Evolutionary conservation across 2,888 invertebrate species (phyloP).

Genomic region (Noctua comes): DNA sequence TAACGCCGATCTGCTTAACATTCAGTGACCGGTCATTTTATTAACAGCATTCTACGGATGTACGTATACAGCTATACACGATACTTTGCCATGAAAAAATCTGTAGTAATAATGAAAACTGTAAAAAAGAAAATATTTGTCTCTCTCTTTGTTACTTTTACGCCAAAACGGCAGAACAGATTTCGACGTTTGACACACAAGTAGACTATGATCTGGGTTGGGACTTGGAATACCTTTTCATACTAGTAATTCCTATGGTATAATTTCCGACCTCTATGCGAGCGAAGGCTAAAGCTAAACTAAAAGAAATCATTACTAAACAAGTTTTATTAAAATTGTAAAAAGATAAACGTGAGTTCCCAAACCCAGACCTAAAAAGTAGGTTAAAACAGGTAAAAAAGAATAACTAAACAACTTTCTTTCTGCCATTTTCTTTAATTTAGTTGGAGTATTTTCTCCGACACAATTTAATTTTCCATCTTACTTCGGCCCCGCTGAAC

Average conservation of each 20-base stretch:
- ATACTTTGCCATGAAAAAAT: not conserved
- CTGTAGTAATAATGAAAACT: not conserved
- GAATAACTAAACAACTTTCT: slow-evolving; percentile 21
- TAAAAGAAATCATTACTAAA: not conserved
- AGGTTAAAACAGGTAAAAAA: slow-evolving; percentile 9
- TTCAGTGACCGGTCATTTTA: slow-evolving; percentile 46
- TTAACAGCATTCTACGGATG: slow-evolving; percentile 2
- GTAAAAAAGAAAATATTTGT: not conserved
- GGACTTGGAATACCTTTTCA: not conserved
- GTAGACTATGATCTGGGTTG: not conserved
- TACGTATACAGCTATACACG: too few species aligned
- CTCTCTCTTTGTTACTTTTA: not conserved
- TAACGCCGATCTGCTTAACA: slow-evolving; percentile 56
- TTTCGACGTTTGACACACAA: not conserved
- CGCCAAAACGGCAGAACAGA: not conserved
- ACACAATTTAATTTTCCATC: slow-evolving; percentile 39
- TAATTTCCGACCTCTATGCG: not conserved
- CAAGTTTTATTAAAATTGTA: not conserved
- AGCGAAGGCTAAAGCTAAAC: not conserved
- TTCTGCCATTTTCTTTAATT: slow-evolving; percentile 34
- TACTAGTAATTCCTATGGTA: not conserved
- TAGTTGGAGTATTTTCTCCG: slow-evolving; percentile 17
- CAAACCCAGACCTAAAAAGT: not conserved
- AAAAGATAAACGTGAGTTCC: slow-evolving; percentile 7
- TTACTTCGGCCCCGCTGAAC: slow-evolving; percentile 1